phyloP scores from a whole-genome alignment of 2,113 vertebrate species.

The Pitta sordida region DNA sequence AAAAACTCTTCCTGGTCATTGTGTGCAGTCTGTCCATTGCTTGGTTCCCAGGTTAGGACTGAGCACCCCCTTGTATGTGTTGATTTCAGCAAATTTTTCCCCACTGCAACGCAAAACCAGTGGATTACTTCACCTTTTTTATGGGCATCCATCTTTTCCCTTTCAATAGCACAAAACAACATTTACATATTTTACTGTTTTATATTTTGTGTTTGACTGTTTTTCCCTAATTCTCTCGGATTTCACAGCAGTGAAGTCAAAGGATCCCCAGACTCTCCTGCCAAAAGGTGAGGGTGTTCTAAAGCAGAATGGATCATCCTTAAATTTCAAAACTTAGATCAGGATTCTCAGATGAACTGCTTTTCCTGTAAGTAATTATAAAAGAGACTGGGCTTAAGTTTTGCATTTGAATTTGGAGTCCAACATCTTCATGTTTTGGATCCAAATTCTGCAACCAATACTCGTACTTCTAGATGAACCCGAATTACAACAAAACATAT shows the following conservation, averaged over 20 bases:
- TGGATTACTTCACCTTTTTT: not conserved
- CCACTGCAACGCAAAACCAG: too few species aligned
- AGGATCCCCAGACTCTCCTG: accelerated
- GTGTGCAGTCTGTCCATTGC: too few species aligned
- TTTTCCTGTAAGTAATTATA: not conserved
- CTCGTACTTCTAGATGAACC: not conserved
- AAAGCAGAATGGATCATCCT: not conserved
- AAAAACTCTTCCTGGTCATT: not conserved
- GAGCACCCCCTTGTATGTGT: not conserved
- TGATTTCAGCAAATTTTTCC: not conserved
- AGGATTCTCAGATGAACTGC: not conserved
- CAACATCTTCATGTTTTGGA: not conserved
- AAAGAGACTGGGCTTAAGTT: not conserved
- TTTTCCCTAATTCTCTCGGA: not conserved
- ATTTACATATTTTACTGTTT: not conserved
- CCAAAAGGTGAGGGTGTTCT: not conserved
- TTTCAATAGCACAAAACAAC: not conserved
- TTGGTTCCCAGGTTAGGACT: not conserved
- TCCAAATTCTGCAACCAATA: not conserved
- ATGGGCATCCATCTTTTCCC: not conserved
- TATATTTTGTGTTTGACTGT: not conserved
- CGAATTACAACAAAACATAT: not conserved
- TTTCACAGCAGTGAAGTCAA: not conserved
- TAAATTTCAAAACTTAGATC: not conserved
- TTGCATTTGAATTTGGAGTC: not conserved